phyloP scores from a whole-genome alignment of 2,113 vertebrate species.

The Megaceryle maxima region DNA sequence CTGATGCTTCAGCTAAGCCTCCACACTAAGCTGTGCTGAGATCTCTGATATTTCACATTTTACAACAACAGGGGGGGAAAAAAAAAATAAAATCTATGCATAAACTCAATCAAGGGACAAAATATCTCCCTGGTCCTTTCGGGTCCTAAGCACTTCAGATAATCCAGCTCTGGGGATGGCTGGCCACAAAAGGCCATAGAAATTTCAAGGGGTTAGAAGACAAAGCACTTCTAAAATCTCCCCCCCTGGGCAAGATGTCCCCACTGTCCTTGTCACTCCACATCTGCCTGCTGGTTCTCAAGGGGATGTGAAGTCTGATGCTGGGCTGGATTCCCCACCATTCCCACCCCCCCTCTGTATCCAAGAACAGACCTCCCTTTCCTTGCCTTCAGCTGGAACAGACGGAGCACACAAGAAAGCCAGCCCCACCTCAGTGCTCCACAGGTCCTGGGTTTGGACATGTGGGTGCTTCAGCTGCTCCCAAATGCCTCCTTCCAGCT shows the following conservation, averaged over 20 bases:
- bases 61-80: background rate
- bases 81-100: background rate
- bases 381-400: background rate
- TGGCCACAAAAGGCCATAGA: background rate
- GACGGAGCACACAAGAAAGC: background rate
- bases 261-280: background rate
- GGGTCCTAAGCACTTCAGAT: background rate
- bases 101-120: background rate
- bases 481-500: accelerated
- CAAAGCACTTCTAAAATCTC: no score
- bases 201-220: background rate
- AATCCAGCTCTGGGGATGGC: background rate
- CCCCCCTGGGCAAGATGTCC: background rate
- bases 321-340: background rate
- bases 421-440: background rate
- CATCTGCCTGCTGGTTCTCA: background rate
- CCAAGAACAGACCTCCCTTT: background rate
- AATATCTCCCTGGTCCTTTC: background rate
- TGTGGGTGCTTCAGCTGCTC: background rate
- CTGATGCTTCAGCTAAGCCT: background rate
- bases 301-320: background rate
- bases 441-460: background rate
- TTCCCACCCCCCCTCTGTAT: background rate
- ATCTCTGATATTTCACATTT: background rate
- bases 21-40: background rate